A percentile compares a stretch with the other conserved stretches of the same genome.
Evolutionary conservation across 2,797 vertebrate genomes (phyloP).

Genomic region (Neopelma chrysocephalum): DNA sequence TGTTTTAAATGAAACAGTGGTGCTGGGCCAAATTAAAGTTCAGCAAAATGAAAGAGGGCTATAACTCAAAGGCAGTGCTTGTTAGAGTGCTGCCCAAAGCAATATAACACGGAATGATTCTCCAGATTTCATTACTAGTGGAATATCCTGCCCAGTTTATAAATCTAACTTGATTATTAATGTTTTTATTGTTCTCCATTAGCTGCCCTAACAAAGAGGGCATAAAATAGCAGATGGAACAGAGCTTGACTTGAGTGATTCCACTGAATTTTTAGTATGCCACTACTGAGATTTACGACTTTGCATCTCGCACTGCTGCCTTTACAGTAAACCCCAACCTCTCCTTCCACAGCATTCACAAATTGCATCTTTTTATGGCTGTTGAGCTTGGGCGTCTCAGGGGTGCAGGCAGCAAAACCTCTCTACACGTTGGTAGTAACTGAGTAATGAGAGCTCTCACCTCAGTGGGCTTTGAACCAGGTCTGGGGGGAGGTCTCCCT

Average conservation of each 20-base stretch:
- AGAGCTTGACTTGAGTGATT: constrained; percentile 7
- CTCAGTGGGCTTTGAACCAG: not conserved
- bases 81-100: constrained; percentile 45
- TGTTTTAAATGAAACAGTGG: not conserved
- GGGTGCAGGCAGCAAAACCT: not conserved
- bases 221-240: constrained; percentile 20
- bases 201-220: not conserved
- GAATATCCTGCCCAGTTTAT: constrained; percentile 50
- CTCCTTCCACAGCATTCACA: not conserved
- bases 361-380: constrained; percentile 7
- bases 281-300: not conserved
- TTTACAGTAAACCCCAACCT: not conserved
- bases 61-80: constrained; percentile 40
- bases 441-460: not conserved
- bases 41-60: not conserved
- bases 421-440: not conserved
- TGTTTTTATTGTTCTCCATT: constrained; percentile 53
- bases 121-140: constrained; percentile 35
- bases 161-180: constrained; percentile 52
- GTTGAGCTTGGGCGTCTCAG: not conserved
- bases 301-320: not conserved
- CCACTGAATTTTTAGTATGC: not conserved
- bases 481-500: not conserved
- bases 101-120: constrained; percentile 19
- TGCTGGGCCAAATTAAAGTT: constrained; percentile 53